Evolutionary conservation across 2,888 invertebrate species (phyloP).

Genomic region (Drosophila suboccidentalis): DNA sequence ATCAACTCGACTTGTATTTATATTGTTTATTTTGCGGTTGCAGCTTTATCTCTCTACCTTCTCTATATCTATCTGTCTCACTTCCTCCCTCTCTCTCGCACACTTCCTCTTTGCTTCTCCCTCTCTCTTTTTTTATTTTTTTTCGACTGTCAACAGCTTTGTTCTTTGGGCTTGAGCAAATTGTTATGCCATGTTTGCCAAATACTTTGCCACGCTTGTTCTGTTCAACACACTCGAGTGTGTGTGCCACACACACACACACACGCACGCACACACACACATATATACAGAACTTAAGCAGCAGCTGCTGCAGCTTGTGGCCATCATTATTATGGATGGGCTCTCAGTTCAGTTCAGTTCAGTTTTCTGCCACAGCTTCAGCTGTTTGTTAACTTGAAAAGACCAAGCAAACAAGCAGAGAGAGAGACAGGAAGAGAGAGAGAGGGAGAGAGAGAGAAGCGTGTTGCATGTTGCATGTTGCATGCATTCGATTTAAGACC

Average conservation of each 20-base stretch:
- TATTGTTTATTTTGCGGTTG: conserved; percentile 71
- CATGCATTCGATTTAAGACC: conserved; percentile 31
- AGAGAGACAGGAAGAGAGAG: neutral
- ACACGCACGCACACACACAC: conserved; percentile 1
- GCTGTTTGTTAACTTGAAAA: conserved; percentile 58
- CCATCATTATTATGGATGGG: conserved; percentile 61
- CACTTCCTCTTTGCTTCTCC: conserved; percentile 3
- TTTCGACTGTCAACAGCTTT: conserved; percentile 60
- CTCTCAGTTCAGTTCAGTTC: conserved; percentile 22
- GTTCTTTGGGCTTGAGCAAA: conserved; percentile 63
- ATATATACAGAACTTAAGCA: conserved; percentile 11
- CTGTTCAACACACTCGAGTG: conserved; percentile 46
- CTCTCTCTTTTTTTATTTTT: conserved; percentile 1
- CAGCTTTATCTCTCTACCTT: conserved; percentile 4
- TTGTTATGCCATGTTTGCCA: conserved; percentile 77
- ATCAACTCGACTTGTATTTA: conserved; percentile 63
- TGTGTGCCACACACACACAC: conserved; percentile 27
- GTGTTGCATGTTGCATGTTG: conserved; percentile 16
- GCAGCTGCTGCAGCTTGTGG: conserved; percentile 45
- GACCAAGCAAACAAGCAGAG: conserved; percentile 48
- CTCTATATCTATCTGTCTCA: neutral
- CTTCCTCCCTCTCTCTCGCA: neutral
- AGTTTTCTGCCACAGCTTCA: conserved; percentile 26
- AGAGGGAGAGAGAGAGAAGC: conserved; percentile 3
- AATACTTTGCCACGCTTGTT: conserved; percentile 75